Base-by-base conservation (phyloP, 2,113 vertebrate genomes). In the Pseudonaja textilis region DNA sequence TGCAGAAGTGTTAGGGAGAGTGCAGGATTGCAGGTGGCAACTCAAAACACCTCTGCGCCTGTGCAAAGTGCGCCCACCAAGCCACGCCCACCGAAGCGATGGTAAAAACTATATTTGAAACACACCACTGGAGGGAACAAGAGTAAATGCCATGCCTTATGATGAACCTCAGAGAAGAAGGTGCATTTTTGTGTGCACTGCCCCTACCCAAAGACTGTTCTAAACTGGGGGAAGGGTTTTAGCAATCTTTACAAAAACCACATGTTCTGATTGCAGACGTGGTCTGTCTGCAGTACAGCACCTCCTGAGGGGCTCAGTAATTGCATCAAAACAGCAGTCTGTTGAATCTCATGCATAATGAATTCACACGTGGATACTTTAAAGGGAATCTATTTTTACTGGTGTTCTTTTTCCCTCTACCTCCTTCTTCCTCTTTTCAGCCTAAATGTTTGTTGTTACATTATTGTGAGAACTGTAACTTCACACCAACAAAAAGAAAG, bases 361-460 rank as follows among this genome's bases (percentile, higher is more conserved):
- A 92, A 91, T 61, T 20, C 1, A 18, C 18, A 18, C 9, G 45
- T 5, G 47, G 7, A 88, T 57, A 54, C 94, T 94, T 57, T 54
- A 29, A 93, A 95, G 92, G 93, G 11, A 8, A 8, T 4, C 92
- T 93, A 93, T 89, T 89, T 91, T 47, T 90, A 12, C 59, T 16
- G 2, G 74, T 9, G 8, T 50, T 2, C 92, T 94, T 56, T 90
- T 18, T 14, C 18, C 26, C 47, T 26, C 89, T 0, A 6, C 3
- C 0, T 11, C 90, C n/a, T 64, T 54, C 81, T 96, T 26, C 87
- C 42, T 0, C 3, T 54, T 64, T 95, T 26, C 81, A 45, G 0
- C 5, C 87, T 1, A 88, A 45, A 34, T 91, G 20, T 12, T 3
- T 93, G 16, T 69, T 57, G 42, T 86, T 85, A 0, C 55, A 47